Conservation (phyloP, 2,113 vertebrate genomes). For the Perca fluviatilis region DNA sequence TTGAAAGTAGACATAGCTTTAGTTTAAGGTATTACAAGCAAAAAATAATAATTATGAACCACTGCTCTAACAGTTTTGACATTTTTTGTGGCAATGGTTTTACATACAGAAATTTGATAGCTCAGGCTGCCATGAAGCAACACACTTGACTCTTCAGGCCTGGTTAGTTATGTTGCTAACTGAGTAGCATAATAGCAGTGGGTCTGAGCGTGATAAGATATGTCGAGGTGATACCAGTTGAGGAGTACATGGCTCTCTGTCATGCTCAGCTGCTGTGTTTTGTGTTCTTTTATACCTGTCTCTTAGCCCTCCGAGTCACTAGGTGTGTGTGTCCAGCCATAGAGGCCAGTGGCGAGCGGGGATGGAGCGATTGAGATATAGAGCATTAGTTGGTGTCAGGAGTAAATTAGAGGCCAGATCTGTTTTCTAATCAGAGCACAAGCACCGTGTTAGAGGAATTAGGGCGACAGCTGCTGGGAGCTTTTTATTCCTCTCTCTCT, state of each 20-base stretch:
- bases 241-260: not conserved
- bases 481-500: slow-evolving; percentile 83
- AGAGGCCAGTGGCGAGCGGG: slow-evolving; percentile 67
- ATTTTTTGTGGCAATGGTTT: not conserved
- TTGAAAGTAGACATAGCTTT: not conserved
- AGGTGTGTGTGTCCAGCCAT: slow-evolving; percentile 61
- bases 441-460: slow-evolving; percentile 96
- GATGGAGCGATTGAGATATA: slow-evolving; percentile 89
- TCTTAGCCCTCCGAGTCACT: slow-evolving; percentile 31
- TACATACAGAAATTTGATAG: slow-evolving; percentile 3
- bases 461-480: slow-evolving; percentile 95
- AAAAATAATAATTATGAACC: not conserved
- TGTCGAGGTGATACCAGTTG: not conserved
- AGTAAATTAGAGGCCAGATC: slow-evolving; percentile 96
- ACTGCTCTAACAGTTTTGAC: not conserved
- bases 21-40: not conserved
- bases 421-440: slow-evolving; percentile 98
- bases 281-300: not conserved
- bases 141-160: slow-evolving; percentile 23
- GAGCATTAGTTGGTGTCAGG: slow-evolving; percentile 94
- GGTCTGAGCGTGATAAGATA: slow-evolving; percentile 4
- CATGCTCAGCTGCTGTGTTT: not conserved
- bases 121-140: not conserved
- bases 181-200: slow-evolving; percentile 6
- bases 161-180: slow-evolving; percentile 2